These are phyloP conservation scores for Stylophora pistillata DNA, from an alignment of 64 coral and sea anemone genomes.

Conservation along the genomic window DNA sequence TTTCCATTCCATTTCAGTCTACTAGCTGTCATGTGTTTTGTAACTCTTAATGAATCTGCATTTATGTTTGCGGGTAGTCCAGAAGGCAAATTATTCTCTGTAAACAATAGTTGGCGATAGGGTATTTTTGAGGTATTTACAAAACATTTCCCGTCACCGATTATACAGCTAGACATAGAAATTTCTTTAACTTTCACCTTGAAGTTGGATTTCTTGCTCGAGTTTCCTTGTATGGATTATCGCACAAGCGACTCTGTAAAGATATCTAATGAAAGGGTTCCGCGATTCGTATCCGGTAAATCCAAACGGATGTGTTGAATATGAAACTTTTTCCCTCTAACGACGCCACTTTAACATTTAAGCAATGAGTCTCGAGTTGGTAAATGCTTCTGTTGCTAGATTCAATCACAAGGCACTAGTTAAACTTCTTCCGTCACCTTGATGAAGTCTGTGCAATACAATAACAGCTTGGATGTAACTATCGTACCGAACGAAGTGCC, in stretches of 20 bases:
- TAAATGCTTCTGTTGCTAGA: slow-evolving; percentile 18
- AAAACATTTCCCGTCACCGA: slow-evolving; percentile 11
- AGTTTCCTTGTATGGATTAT: background rate
- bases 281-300: background rate
- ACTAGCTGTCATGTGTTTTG: background rate
- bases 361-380: slow-evolving; percentile 3
- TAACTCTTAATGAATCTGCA: background rate
- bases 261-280: background rate
- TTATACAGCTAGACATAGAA: slow-evolving; percentile 1
- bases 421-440: background rate
- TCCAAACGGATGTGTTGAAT: background rate
- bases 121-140: slow-evolving; percentile 15
- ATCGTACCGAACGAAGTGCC: background rate
- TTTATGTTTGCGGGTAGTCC: background rate
- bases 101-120: background rate
- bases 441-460: background rate
- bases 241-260: background rate
- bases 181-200: background rate
- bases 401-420: background rate
- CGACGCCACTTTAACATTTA: background rate
- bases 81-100: background rate
- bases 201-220: background rate
- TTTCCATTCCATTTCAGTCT: background rate
- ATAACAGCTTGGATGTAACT: background rate
- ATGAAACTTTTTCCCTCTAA: slow-evolving; percentile 1